These are phyloP conservation scores for Hylaea fasciaria DNA, from an alignment of 2,888 invertebrate genomes.

Conservation along the genomic window DNA sequence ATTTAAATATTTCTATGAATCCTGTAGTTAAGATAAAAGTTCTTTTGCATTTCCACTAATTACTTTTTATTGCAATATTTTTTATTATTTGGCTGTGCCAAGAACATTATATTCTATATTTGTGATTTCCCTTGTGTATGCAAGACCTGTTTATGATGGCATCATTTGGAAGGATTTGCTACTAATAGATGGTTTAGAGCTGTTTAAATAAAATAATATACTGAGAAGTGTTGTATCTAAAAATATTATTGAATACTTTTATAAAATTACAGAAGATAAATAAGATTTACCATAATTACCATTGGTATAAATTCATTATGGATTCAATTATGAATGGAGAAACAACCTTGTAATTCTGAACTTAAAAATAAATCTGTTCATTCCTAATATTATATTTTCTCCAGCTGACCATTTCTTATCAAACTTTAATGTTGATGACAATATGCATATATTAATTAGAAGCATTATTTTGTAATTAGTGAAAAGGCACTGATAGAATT, in stretches of 20 bases:
- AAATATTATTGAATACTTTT: no score
- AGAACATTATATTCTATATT: no score
- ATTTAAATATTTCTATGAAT: slow-evolving; percentile 55
- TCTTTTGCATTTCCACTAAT: slow-evolving; percentile 74
- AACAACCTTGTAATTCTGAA: neutral
- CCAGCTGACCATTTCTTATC: slow-evolving; percentile 1
- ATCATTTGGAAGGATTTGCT: neutral
- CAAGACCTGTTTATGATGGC: slow-evolving; percentile 1
- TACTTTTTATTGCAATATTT: slow-evolving; percentile 42
- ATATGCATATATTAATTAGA: slow-evolving; percentile 4
- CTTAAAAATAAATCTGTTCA: neutral
- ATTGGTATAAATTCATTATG: no score
- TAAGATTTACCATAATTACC: no score
- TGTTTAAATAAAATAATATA: neutral
- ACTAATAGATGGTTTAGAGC: slow-evolving; percentile 32
- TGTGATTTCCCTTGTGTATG: neutral
- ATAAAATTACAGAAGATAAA: no score
- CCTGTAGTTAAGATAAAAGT: slow-evolving; percentile 41
- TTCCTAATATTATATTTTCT: neutral
- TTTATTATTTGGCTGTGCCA: neutral
- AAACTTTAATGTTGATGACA: slow-evolving; percentile 1
- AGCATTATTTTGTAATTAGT: slow-evolving; percentile 59
- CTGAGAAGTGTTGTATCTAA: neutral
- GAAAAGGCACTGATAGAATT: slow-evolving; percentile 70
- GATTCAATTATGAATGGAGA: no score